Evolutionary conservation across 2,113 vertebrate species (phyloP).

Genomic region (Crypturellus undulatus): DNA sequence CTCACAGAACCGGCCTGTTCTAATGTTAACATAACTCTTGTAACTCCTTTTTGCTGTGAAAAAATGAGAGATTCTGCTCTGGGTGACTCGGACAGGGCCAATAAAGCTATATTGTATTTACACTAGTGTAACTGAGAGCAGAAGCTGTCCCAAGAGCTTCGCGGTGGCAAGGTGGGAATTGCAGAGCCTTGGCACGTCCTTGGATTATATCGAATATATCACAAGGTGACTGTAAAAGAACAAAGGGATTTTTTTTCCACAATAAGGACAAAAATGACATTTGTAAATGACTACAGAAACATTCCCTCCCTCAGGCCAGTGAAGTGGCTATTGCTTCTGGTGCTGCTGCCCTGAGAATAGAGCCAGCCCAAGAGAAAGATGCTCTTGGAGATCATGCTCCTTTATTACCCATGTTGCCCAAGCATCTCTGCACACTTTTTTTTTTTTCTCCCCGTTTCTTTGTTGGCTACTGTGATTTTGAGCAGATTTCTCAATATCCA

Average conservation of each 20-base stretch:
- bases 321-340: not conserved
- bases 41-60: not conserved
- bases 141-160: constrained; percentile 26
- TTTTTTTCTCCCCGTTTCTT: not conserved
- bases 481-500: not conserved
- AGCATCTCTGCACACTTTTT: not conserved
- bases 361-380: not conserved
- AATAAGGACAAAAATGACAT: constrained; percentile 17
- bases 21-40: not conserved
- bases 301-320: not conserved
- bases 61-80: not conserved
- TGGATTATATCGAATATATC: constrained; percentile 2
- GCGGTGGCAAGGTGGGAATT: not conserved
- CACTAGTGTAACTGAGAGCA: not conserved
- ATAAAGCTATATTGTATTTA: not conserved
- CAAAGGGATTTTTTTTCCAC: not conserved
- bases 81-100: not conserved
- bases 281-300: not conserved
- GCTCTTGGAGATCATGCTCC: not conserved
- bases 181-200: constrained; percentile 11
- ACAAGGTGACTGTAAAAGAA: constrained; percentile 28
- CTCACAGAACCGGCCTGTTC: constrained; percentile 24
- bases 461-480: not conserved
- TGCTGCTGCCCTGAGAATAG: not conserved
- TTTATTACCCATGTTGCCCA: not conserved